Evolutionary conservation across 2,888 invertebrate genomes (phyloP).

Genomic region (Drosophila hawaiiensis): DNA sequence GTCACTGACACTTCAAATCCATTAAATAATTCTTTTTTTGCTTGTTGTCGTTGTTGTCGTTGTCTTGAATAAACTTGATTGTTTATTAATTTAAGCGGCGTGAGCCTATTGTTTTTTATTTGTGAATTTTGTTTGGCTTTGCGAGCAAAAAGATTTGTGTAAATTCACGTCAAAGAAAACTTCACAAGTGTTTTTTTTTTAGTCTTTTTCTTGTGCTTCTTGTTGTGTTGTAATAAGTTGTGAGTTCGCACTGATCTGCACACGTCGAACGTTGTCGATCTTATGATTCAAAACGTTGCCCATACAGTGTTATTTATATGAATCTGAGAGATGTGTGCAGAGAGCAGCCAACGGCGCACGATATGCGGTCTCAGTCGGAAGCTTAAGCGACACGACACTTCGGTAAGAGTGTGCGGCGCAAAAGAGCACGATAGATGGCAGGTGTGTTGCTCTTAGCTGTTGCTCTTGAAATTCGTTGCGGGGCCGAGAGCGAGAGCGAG

Average conservation of each 20-base stretch:
- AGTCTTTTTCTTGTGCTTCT: conserved; percentile 1
- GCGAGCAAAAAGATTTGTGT: conserved; percentile 36
- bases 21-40: conserved; percentile 50
- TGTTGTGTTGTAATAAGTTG: conserved; percentile 27
- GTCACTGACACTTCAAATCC: conserved; percentile 84
- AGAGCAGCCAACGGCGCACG: conserved; percentile 17
- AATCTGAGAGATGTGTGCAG: conserved; percentile 42
- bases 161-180: conserved; percentile 33
- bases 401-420: conserved; percentile 44
- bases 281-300: conserved; percentile 84
- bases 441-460: conserved; percentile 67
- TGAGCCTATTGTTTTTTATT: conserved; percentile 42
- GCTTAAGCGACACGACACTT: conserved; percentile 77
- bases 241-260: conserved; percentile 60
- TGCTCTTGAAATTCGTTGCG: conserved; percentile 55
- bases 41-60: background rate
- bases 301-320: conserved; percentile 63
- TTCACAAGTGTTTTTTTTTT: conserved; percentile 17
- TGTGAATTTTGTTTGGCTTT: conserved; percentile 33
- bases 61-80: conserved; percentile 57
- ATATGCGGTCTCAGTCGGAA: conserved; percentile 74
- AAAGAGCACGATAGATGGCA: conserved; percentile 68
- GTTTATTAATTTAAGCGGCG: conserved; percentile 64
- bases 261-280: conserved; percentile 85
- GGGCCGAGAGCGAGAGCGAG: conserved; percentile 11